A percentile compares a stretch with the other conserved stretches of the same genome.
Evolutionary conservation across 30 jellyfish, hydroid and myxozoan species (phyloP).

Genomic region (Turritopsis dohrnii): DNA sequence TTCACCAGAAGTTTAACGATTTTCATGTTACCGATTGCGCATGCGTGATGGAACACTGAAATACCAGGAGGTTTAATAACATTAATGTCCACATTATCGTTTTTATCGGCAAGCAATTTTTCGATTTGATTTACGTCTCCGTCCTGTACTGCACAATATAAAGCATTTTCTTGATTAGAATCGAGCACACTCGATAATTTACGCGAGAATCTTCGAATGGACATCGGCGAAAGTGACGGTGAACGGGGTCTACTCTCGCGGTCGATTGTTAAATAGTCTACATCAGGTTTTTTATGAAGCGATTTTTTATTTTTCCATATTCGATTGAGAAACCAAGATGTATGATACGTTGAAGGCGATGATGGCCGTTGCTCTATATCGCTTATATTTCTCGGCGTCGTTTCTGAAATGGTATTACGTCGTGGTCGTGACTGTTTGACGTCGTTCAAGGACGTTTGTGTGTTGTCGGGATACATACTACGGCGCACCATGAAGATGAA

Average conservation of each 20-base stretch:
- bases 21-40: constrained; percentile 22
- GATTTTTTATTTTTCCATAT: constrained; percentile 10
- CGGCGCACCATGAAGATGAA: background rate
- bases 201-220: constrained; percentile 17
- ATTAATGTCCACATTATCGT: constrained; percentile 14
- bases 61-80: constrained; percentile 25
- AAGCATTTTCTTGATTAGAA: background rate
- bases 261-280: background rate
- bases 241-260: background rate
- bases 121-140: background rate
- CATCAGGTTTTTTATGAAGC: background rate
- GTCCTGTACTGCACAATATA: constrained; percentile 7
- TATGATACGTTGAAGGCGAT: background rate
- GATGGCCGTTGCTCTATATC: background rate
- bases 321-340: background rate
- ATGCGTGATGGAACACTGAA: constrained; percentile 28
- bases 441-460: background rate
- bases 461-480: background rate
- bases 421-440: background rate
- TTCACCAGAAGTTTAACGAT: constrained; percentile 27
- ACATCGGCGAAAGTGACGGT: background rate
- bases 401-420: constrained; percentile 3
- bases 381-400: background rate
- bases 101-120: constrained; percentile 12
- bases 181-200: constrained; percentile 1